Conservation (phyloP, 2,888 invertebrate species). For the Chorisops tibialis region DNA sequence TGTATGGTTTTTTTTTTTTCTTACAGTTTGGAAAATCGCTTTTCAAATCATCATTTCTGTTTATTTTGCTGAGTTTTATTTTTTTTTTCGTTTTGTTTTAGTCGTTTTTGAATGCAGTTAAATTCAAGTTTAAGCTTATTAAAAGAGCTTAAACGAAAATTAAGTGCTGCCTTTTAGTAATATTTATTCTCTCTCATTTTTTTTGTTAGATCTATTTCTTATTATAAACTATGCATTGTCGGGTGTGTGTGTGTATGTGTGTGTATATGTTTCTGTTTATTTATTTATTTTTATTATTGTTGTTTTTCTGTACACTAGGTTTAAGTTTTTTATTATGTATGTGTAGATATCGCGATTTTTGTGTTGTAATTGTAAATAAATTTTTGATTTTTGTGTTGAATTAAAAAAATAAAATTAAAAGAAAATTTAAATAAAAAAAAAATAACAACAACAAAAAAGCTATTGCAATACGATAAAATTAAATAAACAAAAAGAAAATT, state of each 20-base stretch:
- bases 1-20: too few species aligned
- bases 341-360: not conserved
- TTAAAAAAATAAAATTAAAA: not conserved
- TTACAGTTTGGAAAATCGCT: too few species aligned
- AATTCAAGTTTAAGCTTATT: too few species aligned
- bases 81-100: too few species aligned
- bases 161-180: too few species aligned
- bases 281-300: not conserved
- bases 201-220: not conserved
- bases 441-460: constrained; percentile 20
- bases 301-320: not conserved
- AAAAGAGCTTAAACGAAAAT: too few species aligned
- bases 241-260: not conserved
- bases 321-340: not conserved
- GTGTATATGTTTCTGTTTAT: not conserved
- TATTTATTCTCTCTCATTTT: not conserved
- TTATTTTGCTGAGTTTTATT: too few species aligned
- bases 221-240: not conserved
- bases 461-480: constrained; percentile 21
- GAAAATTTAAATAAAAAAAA: constrained; percentile 11
- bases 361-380: constrained; percentile 3
- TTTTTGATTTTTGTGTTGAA: constrained; percentile 15
- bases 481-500: constrained; percentile 9
- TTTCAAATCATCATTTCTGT: too few species aligned
- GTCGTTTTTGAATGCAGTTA: too few species aligned